Base-by-base conservation (phyloP, 2,113 vertebrate genomes). In the Perognathus longimembris region DNA sequence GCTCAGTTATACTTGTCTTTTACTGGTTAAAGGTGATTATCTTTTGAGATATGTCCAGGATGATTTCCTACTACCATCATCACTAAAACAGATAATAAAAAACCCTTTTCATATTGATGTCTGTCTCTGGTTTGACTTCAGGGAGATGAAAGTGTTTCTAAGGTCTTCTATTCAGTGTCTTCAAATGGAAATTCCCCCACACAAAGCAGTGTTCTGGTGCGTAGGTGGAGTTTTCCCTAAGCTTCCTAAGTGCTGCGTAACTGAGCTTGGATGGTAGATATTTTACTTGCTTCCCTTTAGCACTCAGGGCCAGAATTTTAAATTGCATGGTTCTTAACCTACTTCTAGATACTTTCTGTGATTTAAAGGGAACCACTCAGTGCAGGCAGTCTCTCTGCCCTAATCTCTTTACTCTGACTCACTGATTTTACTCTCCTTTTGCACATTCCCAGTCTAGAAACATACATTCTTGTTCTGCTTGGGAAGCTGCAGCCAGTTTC, bases 271-370 rank as follows among this genome's bases (percentile, higher is more conserved):
- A 89, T 70, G 12, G 20, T 82, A 78, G 28, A 38, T 89, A 34
- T 71, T 93, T 83, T 87, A 71, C 61, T 80, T 94, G 18, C 20
- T 87, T 92, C n/a, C 7, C 12, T 89, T 93, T 91, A 66, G 66
- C 61, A 91, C 32, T 40, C 21, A 91, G 28, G 20, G n/a, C n/a
- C 77, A 87, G 54, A 71, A 54, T 80, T 93, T 91, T 89, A 79
- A 93, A 91, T 67, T 69, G 42, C 26, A 20, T 91, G 22, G 17
- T 66, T 94, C 61, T 88, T 78, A 83, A 77, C 24, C 38, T 67
- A 90, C 28, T 85, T 89, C 21, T 85, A 42, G 30, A 50, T 61
- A 3, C 3, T 66, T 94, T 38, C 66, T 76, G 14, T 91, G 76
- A 80, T 54, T 82, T 89, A 76, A 70, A 79, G 34, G 12, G n/a